Evolutionary conservation across 2,797 vertebrate species (phyloP).

Genomic region (Adrianichthys oophorus): DNA sequence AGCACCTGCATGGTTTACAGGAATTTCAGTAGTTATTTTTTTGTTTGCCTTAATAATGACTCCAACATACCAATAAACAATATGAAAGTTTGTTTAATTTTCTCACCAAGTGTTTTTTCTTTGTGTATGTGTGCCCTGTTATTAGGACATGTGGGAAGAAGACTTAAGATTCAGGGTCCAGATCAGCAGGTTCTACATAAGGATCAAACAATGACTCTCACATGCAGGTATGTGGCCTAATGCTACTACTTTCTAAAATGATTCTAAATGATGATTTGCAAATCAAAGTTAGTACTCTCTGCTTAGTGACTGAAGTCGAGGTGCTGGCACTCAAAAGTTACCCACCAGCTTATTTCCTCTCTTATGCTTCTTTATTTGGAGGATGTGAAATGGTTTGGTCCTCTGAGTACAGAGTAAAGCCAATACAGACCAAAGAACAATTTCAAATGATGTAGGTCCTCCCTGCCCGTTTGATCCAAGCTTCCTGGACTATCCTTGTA

Average conservation of each 20-base stretch:
- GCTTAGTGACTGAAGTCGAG: slow-evolving; percentile 7
- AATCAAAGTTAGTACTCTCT: neutral
- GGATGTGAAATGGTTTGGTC: no score
- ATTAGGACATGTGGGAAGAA: slow-evolving; percentile 59
- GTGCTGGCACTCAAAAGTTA: slow-evolving; percentile 5
- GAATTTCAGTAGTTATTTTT: slow-evolving; percentile 28
- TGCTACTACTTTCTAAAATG: slow-evolving; percentile 4
- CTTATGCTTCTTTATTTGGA: no score
- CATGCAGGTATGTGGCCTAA: slow-evolving; percentile 72
- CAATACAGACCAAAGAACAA: neutral
- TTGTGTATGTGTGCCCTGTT: slow-evolving; percentile 31
- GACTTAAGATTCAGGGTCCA: slow-evolving; percentile 55
- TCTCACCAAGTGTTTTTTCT: slow-evolving; percentile 7
- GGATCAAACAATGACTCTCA: slow-evolving; percentile 60
- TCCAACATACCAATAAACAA: slow-evolving; percentile 1
- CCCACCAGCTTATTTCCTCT: neutral
- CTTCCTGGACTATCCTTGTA: neutral
- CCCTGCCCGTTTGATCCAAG: neutral
- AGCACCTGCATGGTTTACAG: slow-evolving; percentile 33
- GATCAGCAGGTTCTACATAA: slow-evolving; percentile 48
- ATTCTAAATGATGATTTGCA: neutral
- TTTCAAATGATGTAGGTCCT: neutral
- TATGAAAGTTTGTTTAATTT: slow-evolving; percentile 6
- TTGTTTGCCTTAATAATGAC: slow-evolving; percentile 3
- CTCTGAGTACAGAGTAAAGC: no score